Evolutionary conservation across 92 coral and sea anemone genomes (phyloP), one percentile per base, ranked within the genome.

Genomic region (Plumapathes pennacea): DNA sequence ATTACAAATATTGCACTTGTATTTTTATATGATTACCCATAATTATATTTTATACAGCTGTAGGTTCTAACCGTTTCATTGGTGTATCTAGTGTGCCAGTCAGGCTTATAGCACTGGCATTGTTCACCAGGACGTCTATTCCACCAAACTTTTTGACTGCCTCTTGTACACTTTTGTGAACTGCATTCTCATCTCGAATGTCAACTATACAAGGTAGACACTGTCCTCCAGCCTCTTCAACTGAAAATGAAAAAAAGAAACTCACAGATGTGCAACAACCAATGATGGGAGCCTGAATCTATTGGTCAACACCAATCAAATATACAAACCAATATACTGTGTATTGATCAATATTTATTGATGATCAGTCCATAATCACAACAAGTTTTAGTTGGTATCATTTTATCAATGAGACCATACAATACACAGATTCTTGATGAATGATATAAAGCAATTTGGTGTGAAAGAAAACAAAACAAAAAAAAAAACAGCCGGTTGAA

Each of bases 201-300:
- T 92, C 96, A 55, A 92, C 96, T 30, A 89, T 72, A 47, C 98
- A 92, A 6, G 98, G 98, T 17, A 92, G 67, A 32, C 98, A 92
- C 59, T 80, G 77, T 5, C 98, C 98, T 28, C 98, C 98, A 11
- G 89, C 89, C 50, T 92, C 98, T 61, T 92, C 98, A 52, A 91
- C 97, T 91, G 20, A 12, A 50, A 43, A 22, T n/a, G 23, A 4
- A 52, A 52, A 5, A 21, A 10, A n/a, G n/a, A n/a, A 52, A n/a
- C n/a, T n/a, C n/a, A n/a, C n/a, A n/a, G 33, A 3, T 3, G 13
- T 31, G 27, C 41, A 29, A 6, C 17, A 5, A 4, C 6, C 31
- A 12, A 10, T 10, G 6, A 52, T 25, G 31, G 20, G 14, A 24
- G 32, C 23, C 26, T 48, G 17, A 4, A 2, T n/a, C n/a, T n/a